Evolutionary conservation across 2,797 vertebrate genomes (phyloP), one percentile per base, ranked within the genome.

Genomic region (Pteropus rufus): DNA sequence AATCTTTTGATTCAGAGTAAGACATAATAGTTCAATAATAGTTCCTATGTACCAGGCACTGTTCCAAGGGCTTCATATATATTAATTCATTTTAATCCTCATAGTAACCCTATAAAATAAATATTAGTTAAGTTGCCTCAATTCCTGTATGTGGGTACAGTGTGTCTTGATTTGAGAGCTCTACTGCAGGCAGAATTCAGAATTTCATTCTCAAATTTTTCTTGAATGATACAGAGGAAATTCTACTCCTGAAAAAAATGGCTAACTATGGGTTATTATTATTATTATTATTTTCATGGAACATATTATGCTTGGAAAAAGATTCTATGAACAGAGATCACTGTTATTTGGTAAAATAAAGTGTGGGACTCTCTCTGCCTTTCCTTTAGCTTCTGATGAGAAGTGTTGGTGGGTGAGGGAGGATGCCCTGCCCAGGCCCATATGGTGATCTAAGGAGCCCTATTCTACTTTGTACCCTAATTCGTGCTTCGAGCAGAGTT

Each of bases 171-270:
- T 84, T 39, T 18, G 14, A 86, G 21, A 73, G 5, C 15, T 73
- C 34, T 5, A 31, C 4, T 41, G 19, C 2, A 10, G 72, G 56
- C 4, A 94, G 18, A 79, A 80, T 52, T n/a, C 4, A 92, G 18
- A 79, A 80, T 52, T n/a, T 64, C 79, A 56, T 58, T 86, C 34
- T 72, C 85, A 92, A 85, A 62, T 39, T 86, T 84, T n/a, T 95
- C 11, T 34, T 83, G 34, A 83, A 85, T 62, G 44, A 9, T 54
- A 49, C 5, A 46, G 26, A 95, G 24, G 26, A 93, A 58, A 80
- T 69, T 64, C 8, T 85, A 11, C 6, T 80, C 21, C 21, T 60
- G n/a, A n/a, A 76, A 69, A 54, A 26, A 31, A 36, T 21, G 83
- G 36, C 36, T 54, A 62, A 29, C 19, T n/a, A 54, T 46, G 10